Base-by-base conservation (phyloP, 1,140 invertebrate genomes). In the Globodera rostochiensis region DNA sequence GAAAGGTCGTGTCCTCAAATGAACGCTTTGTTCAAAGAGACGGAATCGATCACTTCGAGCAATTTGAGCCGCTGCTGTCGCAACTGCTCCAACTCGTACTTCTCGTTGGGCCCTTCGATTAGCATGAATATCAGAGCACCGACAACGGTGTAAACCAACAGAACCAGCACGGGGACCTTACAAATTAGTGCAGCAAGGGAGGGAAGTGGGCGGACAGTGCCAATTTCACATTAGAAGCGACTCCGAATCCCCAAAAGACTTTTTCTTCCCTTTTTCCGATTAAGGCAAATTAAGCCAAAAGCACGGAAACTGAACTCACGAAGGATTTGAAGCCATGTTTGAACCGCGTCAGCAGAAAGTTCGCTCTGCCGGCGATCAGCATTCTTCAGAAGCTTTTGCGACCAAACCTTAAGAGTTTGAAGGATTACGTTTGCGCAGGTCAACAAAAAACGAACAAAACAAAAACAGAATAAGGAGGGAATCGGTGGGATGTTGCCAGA, bases 101-200 rank as follows among this genome's bases (percentile, higher is more conserved):
- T 47, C 50, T 86, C 85, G 69, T 86, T 85, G 21, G 85, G 85
- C 8, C 83, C 85, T 79, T 86, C 85, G 49, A 86, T 84, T 5
- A 78, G 21, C 80, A 86, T 80, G 60, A 86, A 86, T 9, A 86
- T 85, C 49, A 85, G 11, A 15, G 79, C 85, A 9, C 85, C 85
- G 78, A 86, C 79, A 15, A 86, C 11, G 21, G 85, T 86, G 49
- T 87, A 86, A 47, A 86, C 13, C 13, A 87, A 11, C 19, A 86
- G 70, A 67, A 86, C 57, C 15, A 86, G 21, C 3, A 86, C 45
- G 6, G 85, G 85, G 3, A 84, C 73, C 80, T 67, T 47, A 25
- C 60, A 66, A 66, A 66, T 21, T 15, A 66, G 60, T 66, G 60
- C 13, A 8, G 66, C 6, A 69, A 47, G 19, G 69, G 69, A 36